These are phyloP conservation scores for Galeopsomyia nigrocyanea DNA, from an alignment of 2,888 invertebrate genomes.

Conservation along the genomic window DNA sequence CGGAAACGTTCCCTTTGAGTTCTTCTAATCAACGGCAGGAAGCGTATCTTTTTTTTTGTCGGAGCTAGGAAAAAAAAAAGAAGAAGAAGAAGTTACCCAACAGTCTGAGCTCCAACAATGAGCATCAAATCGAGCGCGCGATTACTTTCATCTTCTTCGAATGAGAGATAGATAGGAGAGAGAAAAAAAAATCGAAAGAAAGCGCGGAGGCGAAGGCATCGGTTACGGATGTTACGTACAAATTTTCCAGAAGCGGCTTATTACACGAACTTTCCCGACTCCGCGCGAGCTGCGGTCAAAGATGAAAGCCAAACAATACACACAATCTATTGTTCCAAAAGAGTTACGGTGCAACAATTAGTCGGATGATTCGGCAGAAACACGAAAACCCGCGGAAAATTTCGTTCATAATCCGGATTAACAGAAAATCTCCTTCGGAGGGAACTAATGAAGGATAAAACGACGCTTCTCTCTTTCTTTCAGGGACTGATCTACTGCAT, in stretches of 20 bases:
- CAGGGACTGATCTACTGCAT: conserved; percentile 60
- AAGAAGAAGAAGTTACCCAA: too few relatives aligned
- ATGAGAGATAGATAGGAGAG: too few relatives aligned
- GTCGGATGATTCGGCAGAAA: conserved; percentile 29
- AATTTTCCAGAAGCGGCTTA: background rate
- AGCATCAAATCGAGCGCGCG: too few relatives aligned
- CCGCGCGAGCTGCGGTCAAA: conserved; percentile 10
- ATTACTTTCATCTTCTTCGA: too few relatives aligned
- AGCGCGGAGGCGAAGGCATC: background rate
- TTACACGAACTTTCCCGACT: background rate
- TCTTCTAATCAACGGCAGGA: too few relatives aligned
- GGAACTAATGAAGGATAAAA: conserved; percentile 37
- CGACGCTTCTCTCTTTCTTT: conserved; percentile 16
- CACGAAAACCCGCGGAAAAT: background rate
- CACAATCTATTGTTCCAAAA: conserved; percentile 24
- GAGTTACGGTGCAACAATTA: conserved; percentile 35
- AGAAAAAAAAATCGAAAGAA: too few relatives aligned
- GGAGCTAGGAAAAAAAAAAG: too few relatives aligned
- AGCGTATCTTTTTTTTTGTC: background rate
- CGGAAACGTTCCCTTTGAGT: too few relatives aligned
- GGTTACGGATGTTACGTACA: conserved; percentile 21
- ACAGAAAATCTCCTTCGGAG: background rate
- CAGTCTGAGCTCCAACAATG: too few relatives aligned
- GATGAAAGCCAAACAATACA: conserved; percentile 35
- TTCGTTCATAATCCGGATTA: conserved; percentile 41